Conservation (phyloP, 2,888 invertebrate species). For the Portevinia maculata region DNA sequence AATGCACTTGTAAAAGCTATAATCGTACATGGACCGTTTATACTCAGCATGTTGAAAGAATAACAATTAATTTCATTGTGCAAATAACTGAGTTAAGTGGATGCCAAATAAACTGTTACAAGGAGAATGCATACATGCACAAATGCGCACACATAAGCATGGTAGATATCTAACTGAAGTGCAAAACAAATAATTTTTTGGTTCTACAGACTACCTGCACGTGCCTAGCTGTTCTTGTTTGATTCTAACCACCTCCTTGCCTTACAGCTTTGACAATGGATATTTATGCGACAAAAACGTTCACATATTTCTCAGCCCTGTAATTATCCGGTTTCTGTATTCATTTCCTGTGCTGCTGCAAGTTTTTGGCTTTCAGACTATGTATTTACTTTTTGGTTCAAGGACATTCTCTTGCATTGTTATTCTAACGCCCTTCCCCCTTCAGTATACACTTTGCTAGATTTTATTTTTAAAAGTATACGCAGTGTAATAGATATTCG, state of each 20-base stretch:
- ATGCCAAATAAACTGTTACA: constrained; percentile 52
- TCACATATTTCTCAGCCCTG: constrained; percentile 4
- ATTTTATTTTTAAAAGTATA: not conserved
- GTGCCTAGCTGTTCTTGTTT: constrained; percentile 25
- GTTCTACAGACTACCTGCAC: constrained; percentile 20
- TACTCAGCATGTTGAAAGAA: not conserved
- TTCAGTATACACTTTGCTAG: constrained; percentile 17
- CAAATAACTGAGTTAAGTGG: constrained; percentile 52
- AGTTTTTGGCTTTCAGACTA: constrained; percentile 43
- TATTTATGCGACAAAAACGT: constrained; percentile 27
- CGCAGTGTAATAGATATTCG: constrained; percentile 5
- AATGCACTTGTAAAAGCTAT: not conserved
- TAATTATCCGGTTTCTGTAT: constrained; percentile 35
- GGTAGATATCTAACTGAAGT: constrained; percentile 21
- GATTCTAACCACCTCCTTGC: constrained; percentile 40
- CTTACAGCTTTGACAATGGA: constrained; percentile 23
- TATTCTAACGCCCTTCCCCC: constrained; percentile 23
- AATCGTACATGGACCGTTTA: not conserved
- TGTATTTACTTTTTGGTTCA: constrained; percentile 56
- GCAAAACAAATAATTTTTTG: constrained; percentile 50
- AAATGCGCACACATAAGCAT: not conserved
- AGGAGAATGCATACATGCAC: constrained; percentile 17
- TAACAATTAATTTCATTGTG: constrained; percentile 18
- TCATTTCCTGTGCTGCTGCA: constrained; percentile 29
- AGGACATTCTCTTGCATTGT: constrained; percentile 48